Evolutionary conservation across 2,888 invertebrate species (phyloP), one percentile per base, ranked within the genome.

Genomic region (Mayetiola destructor): DNA sequence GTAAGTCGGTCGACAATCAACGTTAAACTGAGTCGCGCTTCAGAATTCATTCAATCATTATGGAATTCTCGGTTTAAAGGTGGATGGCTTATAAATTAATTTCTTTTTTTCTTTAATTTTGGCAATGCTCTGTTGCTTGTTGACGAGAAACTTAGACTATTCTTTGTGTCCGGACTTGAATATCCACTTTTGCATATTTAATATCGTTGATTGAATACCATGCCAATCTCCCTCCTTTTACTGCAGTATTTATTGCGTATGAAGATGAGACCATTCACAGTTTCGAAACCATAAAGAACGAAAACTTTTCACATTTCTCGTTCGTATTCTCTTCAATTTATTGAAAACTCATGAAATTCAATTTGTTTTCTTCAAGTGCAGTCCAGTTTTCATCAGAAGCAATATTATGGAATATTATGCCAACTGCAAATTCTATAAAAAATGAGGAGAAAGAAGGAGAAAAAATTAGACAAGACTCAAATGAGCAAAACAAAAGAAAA

Each of bases 271-370:
- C 9, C 27, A n/a, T 48, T 27, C 42, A 23, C 23, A 42, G 23
- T n/a, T 48, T 48, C 48, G 5, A 9, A n/a, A n/a, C 48, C 48
- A 23, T 27, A 27, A 48, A 48, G 27, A 48, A 2, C 4, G n/a
- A 14, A 27, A 42, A 42, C 2, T 3, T 21, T 42, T 23, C 4
- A 27, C 48, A 3, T 27, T 27, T 48, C 14, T 42, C 18, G 3
- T 21, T 42, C 23, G 6, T 3, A n/a, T n/a, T n/a, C 5, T 9
- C 10, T 39, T 48, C 16, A n/a, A 23, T 48, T 27, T 48, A 48
- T 48, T 48, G 48, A 27, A 48, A 27, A 27, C 48, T 2, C 48
- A 48, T 48, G 27, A 48, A 48, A 48, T 48, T 48, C 27, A 48
- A 48, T 48, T 48, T 48, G n/a, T 27, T 27, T 48, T 27, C 27